These are phyloP conservation scores for Cephus runcator DNA, from an alignment of 2,888 invertebrate species.

Conservation along the genomic window DNA sequence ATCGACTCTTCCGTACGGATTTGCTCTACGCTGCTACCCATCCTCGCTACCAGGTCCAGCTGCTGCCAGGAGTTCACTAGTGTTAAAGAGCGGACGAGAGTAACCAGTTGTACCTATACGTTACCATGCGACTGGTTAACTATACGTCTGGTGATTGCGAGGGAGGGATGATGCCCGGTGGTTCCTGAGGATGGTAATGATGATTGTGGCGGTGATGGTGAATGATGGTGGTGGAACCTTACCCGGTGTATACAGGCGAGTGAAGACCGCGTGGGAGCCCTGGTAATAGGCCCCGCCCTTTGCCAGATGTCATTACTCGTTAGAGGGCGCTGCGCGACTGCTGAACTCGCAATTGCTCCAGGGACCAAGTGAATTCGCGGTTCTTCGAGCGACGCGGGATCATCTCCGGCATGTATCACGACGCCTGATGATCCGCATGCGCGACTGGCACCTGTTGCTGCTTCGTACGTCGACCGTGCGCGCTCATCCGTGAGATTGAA, in stretches of 20 bases:
- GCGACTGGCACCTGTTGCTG: slow-evolving; percentile 32
- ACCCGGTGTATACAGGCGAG: background rate
- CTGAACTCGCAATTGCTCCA: background rate
- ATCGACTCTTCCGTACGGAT: background rate
- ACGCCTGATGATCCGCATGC: background rate
- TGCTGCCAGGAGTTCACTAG: background rate
- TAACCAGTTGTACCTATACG: background rate
- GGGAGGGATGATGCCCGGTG: background rate
- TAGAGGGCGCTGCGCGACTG: slow-evolving; percentile 21
- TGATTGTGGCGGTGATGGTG: background rate
- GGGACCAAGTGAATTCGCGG: background rate
- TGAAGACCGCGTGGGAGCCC: slow-evolving; percentile 42
- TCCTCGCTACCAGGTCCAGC: background rate
- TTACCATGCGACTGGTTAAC: background rate
- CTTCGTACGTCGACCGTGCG: slow-evolving; percentile 22
- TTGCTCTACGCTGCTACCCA: background rate
- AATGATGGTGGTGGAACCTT: background rate
- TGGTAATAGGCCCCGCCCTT: slow-evolving; percentile 37
- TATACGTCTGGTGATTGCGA: background rate
- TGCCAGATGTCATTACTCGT: slow-evolving; percentile 49
- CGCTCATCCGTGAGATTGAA: slow-evolving; percentile 33
- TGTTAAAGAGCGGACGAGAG: background rate
- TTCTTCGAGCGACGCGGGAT: background rate
- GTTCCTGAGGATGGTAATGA: background rate
- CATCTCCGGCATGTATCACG: background rate